phyloP scores from a whole-genome alignment of 2,888 invertebrate genomes.

The Drosophila koepferae region DNA sequence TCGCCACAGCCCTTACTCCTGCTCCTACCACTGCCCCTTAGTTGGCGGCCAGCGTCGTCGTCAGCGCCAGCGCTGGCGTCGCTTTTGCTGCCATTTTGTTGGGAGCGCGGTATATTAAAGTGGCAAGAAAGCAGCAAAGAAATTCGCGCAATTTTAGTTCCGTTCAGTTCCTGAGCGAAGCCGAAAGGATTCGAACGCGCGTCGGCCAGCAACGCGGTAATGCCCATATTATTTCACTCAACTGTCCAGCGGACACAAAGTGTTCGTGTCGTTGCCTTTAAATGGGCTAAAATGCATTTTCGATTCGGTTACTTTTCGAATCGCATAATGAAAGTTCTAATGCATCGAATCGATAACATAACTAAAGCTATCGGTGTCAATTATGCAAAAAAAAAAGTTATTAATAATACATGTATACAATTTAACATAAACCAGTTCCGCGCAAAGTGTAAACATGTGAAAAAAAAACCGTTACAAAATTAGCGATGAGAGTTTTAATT shows the following conservation, averaged over 20 bases:
- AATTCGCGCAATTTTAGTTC: constrained; percentile 80
- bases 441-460: background rate
- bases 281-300: constrained; percentile 5
- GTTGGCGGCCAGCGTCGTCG: constrained; percentile 26
- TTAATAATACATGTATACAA: constrained; percentile 1
- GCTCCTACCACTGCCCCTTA: constrained; percentile 1
- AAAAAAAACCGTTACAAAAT: constrained; percentile 6
- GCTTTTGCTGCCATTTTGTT: constrained; percentile 27
- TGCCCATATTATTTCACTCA: constrained; percentile 24
- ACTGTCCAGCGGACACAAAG: constrained; percentile 14
- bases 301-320: constrained; percentile 21
- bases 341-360: constrained; percentile 5
- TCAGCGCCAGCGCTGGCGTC: constrained; percentile 49
- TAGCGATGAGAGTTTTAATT: constrained; percentile 12
- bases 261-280: constrained; percentile 7
- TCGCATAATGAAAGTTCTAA: constrained; percentile 5
- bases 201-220: constrained; percentile 67
- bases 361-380: background rate
- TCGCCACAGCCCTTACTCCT: background rate
- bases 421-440: constrained; percentile 15
- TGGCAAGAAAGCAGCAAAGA: constrained; percentile 70
- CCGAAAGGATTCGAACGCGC: constrained; percentile 84
- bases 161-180: constrained; percentile 83
- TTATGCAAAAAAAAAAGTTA: background rate
- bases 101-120: constrained; percentile 57